Conservation (phyloP, 1,140 invertebrate genomes). For the Saxidomus purpurata region DNA sequence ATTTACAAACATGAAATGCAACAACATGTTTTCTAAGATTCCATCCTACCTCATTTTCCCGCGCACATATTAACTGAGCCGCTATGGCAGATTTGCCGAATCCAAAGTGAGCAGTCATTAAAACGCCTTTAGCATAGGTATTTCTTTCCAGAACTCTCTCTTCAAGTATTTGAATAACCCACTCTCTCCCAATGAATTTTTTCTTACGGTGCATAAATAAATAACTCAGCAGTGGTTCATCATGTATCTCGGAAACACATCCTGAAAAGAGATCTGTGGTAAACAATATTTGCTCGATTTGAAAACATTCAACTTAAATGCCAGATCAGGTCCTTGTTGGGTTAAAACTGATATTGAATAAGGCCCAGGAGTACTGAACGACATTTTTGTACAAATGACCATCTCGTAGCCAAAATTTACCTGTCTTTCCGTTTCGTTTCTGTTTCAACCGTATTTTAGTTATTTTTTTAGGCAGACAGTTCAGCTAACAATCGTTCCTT, state of each 20-base stretch:
- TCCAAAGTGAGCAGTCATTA: not conserved
- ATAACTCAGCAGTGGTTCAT: not conserved
- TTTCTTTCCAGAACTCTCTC: not conserved
- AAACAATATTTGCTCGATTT: not conserved
- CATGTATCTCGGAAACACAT: not conserved
- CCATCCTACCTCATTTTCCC: not conserved
- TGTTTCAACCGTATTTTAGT: not conserved
- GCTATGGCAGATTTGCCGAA: constrained; percentile 13
- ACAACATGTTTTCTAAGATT: constrained; percentile 42
- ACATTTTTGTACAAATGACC: not conserved
- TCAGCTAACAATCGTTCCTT: no score
- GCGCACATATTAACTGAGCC: not conserved
- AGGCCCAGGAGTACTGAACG: not conserved
- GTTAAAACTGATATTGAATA: not conserved
- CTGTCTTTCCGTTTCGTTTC: not conserved
- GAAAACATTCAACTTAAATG: not conserved
- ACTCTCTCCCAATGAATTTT: not conserved
- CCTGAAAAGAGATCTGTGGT: not conserved
- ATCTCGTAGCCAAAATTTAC: not conserved
- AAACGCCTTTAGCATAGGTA: not conserved
- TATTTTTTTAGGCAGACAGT: no score
- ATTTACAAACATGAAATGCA: constrained; percentile 1
- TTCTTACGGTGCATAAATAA: not conserved
- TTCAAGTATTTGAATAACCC: not conserved
- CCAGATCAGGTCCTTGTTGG: not conserved